Evolutionary conservation across 2,888 invertebrate species (phyloP), one percentile per base, ranked within the genome.

Genomic region (Rhagonycha fulva): DNA sequence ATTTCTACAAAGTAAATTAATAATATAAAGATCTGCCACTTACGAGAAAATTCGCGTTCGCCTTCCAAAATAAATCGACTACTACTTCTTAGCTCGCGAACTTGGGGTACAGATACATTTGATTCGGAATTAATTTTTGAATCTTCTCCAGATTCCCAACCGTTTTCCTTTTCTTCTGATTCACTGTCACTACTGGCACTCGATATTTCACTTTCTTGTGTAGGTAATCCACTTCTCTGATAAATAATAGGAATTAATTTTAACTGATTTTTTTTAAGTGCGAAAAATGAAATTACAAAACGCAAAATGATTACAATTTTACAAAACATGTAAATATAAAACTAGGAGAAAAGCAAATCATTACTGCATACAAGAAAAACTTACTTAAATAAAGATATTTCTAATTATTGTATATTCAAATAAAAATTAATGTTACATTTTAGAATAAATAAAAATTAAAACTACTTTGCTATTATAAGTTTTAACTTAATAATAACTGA

Each of bases 131-230:
- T 72, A 60, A 70, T 73, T 67, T 83, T 83, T 62, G 81, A 30
- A 80, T 86, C 84, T 68, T 82, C 80, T 70, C 82, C 82, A 9
- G 84, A 82, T 76, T 84, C 85, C 80, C 84, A 86, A 11, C 85
- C 85, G 60, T 84, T 81, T 72, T 85, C 86, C 73, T 83, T 84
- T 74, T 86, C 85, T 71, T 83, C 84, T 72, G 82, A 85, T 61
- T 84, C 84, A 68, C 83, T 83, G 32, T 80, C 82, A 72, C 82
- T 84, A 68, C 82, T 83, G 30, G 80, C 82, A 72, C 82, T 84
- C 4, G 84, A 84, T 19, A 84, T 82, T 71, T 80, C 82, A 32
- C 81, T 81, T 70, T 83, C 83, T 76, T 82, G 82, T n/a, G 14
- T 14, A 12, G 68, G 62, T 14, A 70, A 30, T 19, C 67, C 68